Percentiles rank a stretch among this genome's conserved stretches.
These are phyloP conservation scores for Limnephilus auricula DNA, from an alignment of 2,888 invertebrate genomes.

Conservation along the genomic window DNA sequence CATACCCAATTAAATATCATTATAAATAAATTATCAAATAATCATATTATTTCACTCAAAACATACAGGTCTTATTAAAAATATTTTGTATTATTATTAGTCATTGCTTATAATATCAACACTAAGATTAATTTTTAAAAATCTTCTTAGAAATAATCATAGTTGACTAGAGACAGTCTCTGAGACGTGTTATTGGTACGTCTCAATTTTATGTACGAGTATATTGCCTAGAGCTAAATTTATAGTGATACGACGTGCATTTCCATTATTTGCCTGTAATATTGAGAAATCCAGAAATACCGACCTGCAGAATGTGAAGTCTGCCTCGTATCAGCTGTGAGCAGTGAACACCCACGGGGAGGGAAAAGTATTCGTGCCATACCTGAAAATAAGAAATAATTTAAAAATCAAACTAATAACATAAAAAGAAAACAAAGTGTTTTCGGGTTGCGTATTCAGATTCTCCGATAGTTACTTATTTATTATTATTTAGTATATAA, in stretches of 20 bases:
- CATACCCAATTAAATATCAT: no score
- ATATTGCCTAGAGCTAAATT: not conserved
- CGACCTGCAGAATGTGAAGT: not conserved
- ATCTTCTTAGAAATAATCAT: no score
- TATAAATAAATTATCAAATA: no score
- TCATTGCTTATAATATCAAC: no score
- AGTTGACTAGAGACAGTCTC: no score
- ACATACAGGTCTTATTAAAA: no score
- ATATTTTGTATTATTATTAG: no score
- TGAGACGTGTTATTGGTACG: not conserved
- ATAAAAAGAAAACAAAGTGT: not conserved
- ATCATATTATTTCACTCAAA: no score
- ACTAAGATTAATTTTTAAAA: no score
- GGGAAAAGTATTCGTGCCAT: not conserved
- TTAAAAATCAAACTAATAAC: not conserved
- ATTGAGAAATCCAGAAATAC: not conserved
- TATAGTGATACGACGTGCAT: not conserved
- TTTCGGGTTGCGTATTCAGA: not conserved
- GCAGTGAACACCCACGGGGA: not conserved
- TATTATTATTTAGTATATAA: no score
- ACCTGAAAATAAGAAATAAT: not conserved
- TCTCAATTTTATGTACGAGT: not conserved
- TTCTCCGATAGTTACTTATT: not conserved
- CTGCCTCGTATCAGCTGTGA: not conserved
- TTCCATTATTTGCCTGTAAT: not conserved